Evolutionary conservation across 2,113 vertebrate genomes (phyloP), one percentile per base, ranked within the genome.

Genomic region (Euleptes europaea): DNA sequence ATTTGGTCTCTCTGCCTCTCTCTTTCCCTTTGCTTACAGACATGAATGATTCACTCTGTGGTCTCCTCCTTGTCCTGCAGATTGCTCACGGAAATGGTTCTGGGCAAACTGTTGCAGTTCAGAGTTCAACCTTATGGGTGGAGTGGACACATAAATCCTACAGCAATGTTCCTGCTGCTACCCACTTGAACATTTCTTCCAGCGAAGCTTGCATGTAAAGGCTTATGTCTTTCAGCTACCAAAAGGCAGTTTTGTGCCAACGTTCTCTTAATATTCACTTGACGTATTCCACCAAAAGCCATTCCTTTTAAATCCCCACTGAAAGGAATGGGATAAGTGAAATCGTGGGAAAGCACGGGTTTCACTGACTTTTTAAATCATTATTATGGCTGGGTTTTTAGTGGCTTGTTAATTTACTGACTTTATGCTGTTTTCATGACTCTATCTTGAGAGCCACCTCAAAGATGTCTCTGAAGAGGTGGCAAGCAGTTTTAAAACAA

Each of bases 231-330:
- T 57, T 66, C 82, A 38, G 51, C 54, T 84, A 91, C 81, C 33
- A 83, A 83, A 82, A 87, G 40, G 80, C 54, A 49, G 57, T 90
- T 92, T 88, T 73, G 79, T 84, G 80, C 60, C 89, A 90, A 88
- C 84, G 75, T 42, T 87, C 42, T 89, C 47, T 87, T 90, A 88
- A 84, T 84, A 86, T 33, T 57, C 84, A 80, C 35, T 70, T 74
- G 28, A 66, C 26, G 31, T 0, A 44, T 13, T 83, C 40, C 70
- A 74, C 31, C 19, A 81, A 65, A 35, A 51, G 14, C 19, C 44
- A 69, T 51, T 35, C 33, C 44, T 54, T 12, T 81, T 54, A 28
- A 49, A 81, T 13, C 44, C 21, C 21, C 19, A 38, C 2, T 35
- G 28, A 51, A 33, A 69, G 21, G 47, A 49, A 35, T 80, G 17